phyloP scores from a whole-genome alignment of 2,888 invertebrate species.

The Gastrophysa polygoni region DNA sequence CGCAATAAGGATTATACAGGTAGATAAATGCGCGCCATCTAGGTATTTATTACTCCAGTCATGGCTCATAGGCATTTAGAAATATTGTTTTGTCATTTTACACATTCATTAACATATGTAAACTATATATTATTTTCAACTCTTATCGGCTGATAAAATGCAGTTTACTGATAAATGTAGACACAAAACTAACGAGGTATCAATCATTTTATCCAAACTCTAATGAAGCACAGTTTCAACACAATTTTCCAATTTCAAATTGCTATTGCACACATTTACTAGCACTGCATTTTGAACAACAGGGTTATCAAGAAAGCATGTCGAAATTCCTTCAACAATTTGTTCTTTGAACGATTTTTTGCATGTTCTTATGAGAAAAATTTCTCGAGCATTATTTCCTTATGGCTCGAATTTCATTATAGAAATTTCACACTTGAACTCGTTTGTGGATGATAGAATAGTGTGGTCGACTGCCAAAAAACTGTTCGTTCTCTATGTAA shows the following conservation, averaged over 20 bases:
- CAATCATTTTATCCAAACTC: conserved; percentile 23
- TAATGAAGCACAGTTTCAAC: conserved; percentile 35
- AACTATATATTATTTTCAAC: conserved; percentile 16
- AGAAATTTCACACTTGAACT: too few species aligned
- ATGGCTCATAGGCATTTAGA: neutral
- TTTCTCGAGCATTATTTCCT: too few species aligned
- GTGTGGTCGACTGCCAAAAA: too few species aligned
- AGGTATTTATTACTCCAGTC: neutral
- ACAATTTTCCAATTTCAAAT: conserved; percentile 41
- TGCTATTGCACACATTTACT: conserved; percentile 52
- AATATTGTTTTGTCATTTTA: neutral
- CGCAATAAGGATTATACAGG: too few species aligned
- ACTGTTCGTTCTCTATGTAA: too few species aligned
- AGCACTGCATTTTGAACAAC: conserved; percentile 52
- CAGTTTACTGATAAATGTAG: conserved; percentile 44
- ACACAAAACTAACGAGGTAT: conserved; percentile 41
- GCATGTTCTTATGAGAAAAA: conserved; percentile 4
- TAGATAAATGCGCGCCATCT: too few species aligned
- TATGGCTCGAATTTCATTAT: too few species aligned
- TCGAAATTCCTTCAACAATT: conserved; percentile 3
- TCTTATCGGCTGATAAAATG: conserved; percentile 38
- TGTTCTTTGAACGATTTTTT: neutral
- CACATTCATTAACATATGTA: conserved; percentile 1
- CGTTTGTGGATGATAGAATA: too few species aligned
- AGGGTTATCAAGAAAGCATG: conserved; percentile 26